Base-by-base conservation (phyloP, 2,888 invertebrate genomes). In the Drosophila mercatorum region DNA sequence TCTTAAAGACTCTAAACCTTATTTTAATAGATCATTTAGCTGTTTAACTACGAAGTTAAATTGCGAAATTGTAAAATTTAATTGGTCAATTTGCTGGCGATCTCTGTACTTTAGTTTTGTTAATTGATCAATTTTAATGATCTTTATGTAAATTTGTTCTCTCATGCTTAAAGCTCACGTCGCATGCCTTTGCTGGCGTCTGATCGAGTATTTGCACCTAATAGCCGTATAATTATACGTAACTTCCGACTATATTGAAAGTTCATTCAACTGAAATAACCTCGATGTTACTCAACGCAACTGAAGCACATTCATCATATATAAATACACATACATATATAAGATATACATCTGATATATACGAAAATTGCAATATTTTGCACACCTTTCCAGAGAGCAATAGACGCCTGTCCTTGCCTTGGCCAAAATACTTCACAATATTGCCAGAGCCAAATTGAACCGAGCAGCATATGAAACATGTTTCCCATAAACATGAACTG, bases 401-500 rank as follows among this genome's bases (percentile, higher is more conserved):
- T 73, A 81, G 77, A 73, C 85, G 55, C 26, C 0, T 34, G 83
- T 77, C 83, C 83, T 85, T 73, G 75, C 81, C 81, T 83, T 59
- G 66, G 57, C 47, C 34, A 40, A 11, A 40, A 34, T 31, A 52
- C 52, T 47, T 17, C 11, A 12, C 5, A 47, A 56, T 47, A 51
- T 41, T 34, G 31, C 51, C 40, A 40, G 38, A 44, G 6, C 22
- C 14, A 43, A 36, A 41, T 68, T 52, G 60, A 66, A 68, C 8
- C 31, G 53, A 79, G 56, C 68, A 79, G 56, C 68, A 69, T 56
- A 51, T 68, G 74, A 67, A 53, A 61, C 47, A 58, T 75, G 68
- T 80, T 80, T 75, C 49, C 44, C 46, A 62, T 75, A 58, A 51
- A 51, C 11, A 81, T 65, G 58, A 63, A 51, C 49, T 69, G 74